These are phyloP conservation scores for Allygus modestus DNA, from an alignment of 2,888 invertebrate species.

Conservation along the genomic window DNA sequence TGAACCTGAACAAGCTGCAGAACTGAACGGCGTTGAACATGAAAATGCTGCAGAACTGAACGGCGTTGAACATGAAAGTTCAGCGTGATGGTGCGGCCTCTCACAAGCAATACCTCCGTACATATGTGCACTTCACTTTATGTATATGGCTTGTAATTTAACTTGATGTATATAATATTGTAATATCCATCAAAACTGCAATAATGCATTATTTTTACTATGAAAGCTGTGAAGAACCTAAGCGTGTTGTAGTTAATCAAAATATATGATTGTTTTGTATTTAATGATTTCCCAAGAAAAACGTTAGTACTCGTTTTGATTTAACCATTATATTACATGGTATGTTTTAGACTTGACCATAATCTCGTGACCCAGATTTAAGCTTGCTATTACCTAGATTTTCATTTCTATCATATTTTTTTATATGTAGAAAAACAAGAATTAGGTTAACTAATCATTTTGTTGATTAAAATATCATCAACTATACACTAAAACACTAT, in stretches of 20 bases:
- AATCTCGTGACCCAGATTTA: too few relatives aligned
- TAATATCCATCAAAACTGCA: constrained; percentile 13
- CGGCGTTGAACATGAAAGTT: background rate
- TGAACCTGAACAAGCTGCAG: background rate
- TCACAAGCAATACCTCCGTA: constrained; percentile 31
- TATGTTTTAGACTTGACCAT: too few relatives aligned
- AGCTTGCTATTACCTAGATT: too few relatives aligned
- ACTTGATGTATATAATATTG: constrained; percentile 10
- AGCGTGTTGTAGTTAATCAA: background rate
- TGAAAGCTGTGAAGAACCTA: background rate
- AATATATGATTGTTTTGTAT: background rate
- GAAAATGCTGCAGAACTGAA: background rate
- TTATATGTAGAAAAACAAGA: too few relatives aligned
- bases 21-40: background rate
- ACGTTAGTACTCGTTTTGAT: too few relatives aligned
- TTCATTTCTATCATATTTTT: too few relatives aligned
- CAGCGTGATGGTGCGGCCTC: background rate
- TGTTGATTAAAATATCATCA: too few relatives aligned
- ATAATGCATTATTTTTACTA: background rate
- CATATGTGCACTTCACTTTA: background rate
- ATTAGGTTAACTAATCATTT: too few relatives aligned
- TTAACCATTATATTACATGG: too few relatives aligned
- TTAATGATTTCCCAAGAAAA: too few relatives aligned
- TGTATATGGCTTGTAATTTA: constrained; percentile 14
- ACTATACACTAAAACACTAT: too few relatives aligned